Conservation (phyloP, 2,797 vertebrate species). For the Aythya fuligula region DNA sequence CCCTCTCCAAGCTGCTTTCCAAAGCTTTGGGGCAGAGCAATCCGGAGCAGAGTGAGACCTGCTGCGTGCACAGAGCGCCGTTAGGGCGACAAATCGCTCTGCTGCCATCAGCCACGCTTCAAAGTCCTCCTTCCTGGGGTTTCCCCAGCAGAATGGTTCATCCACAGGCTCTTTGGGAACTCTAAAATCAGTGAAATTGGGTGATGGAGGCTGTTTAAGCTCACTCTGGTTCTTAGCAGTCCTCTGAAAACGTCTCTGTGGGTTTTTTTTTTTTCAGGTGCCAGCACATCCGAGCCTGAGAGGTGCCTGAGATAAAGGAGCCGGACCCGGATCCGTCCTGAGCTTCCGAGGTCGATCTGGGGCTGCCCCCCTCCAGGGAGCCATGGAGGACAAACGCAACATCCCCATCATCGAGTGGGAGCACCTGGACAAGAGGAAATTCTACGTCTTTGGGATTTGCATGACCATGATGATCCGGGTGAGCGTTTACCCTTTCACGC, state of each 20-base stretch:
- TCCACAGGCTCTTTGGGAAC: background rate
- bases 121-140: background rate
- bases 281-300: background rate
- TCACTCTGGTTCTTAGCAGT: fast-evolving
- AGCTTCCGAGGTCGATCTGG: background rate
- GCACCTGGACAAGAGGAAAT: constrained; percentile 96
- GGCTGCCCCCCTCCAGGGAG: fast-evolving
- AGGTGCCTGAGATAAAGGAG: background rate
- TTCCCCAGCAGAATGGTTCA: background rate
- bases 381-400: constrained; percentile 88
- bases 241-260: background rate
- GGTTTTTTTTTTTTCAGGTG: background rate
- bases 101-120: background rate
- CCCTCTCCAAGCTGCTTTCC: background rate
- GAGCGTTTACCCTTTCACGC: constrained; percentile 94
- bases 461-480: constrained; percentile 97
- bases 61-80: fast-evolving
- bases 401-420: constrained; percentile 99
- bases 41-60: background rate
- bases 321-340: background rate
- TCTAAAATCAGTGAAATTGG: background rate
- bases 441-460: constrained; percentile 94
- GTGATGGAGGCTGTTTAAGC: background rate
- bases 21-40: background rate
- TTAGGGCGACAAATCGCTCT: fast-evolving